A percentile compares a stretch with the other conserved stretches of the same genome.
Conservation (phyloP, 2,888 invertebrate genomes). For the Lycocerus yunnanus region DNA sequence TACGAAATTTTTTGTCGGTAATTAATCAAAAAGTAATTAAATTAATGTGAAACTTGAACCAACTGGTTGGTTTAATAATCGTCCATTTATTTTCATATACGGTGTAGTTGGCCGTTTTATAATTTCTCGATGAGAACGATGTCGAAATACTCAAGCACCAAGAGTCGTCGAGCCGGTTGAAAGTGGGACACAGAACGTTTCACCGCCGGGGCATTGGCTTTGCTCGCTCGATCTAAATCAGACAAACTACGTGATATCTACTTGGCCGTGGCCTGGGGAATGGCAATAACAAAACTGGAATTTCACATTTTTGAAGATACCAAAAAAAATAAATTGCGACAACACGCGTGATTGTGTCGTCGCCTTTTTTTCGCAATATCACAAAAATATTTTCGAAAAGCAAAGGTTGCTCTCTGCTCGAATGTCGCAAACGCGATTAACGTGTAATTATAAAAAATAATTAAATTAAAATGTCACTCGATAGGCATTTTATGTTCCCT, state of each 20-base stretch:
- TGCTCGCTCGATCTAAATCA: slow-evolving; percentile 28
- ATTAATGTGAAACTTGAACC: neutral
- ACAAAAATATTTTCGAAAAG: neutral
- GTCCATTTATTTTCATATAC: slow-evolving; percentile 3
- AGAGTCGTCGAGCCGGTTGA: slow-evolving; percentile 29
- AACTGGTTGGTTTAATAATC: neutral
- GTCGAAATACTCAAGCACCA: slow-evolving; percentile 28
- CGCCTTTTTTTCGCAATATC: neutral
- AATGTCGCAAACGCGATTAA: neutral
- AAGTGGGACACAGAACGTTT: slow-evolving; percentile 33
- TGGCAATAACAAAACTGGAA: slow-evolving; percentile 4
- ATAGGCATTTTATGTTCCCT: neutral
- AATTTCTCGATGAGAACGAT: slow-evolving; percentile 24
- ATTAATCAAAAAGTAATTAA: neutral
- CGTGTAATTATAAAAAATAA: neutral
- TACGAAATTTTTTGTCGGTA: neutral
- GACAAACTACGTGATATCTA: slow-evolving; percentile 29
- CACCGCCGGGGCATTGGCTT: slow-evolving; percentile 33
- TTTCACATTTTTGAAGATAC: neutral
- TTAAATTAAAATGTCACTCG: neutral
- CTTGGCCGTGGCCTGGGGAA: slow-evolving; percentile 28
- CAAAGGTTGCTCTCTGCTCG: neutral
- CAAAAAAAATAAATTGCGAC: neutral
- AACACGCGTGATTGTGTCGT: neutral
- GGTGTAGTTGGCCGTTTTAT: slow-evolving; percentile 12